phyloP scores from a whole-genome alignment of 2,888 invertebrate species.

The Cheilosia vernalis region DNA sequence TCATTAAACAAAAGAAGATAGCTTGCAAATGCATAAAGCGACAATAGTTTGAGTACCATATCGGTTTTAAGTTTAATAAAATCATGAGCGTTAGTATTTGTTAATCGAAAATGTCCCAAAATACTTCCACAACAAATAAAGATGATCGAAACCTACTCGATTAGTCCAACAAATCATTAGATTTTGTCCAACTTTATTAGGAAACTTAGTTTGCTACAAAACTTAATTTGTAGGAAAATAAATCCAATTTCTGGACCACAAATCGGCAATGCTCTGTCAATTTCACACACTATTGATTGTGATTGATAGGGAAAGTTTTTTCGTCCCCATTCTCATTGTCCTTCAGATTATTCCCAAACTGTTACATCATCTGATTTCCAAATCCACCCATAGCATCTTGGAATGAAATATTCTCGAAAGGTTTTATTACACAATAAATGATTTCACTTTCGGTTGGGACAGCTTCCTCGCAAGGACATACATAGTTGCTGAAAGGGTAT shows the following conservation, averaged over 20 bases:
- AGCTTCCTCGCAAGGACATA: slow-evolving; percentile 28
- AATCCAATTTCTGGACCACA: slow-evolving; percentile 36
- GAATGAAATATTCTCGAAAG: slow-evolving; percentile 27
- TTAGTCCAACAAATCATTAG: neutral
- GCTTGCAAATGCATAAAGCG: no score
- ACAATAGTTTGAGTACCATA: no score
- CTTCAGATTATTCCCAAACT: slow-evolving; percentile 43
- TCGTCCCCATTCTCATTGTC: neutral
- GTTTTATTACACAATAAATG: slow-evolving; percentile 55
- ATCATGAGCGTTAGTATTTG: no score
- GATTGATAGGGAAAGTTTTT: slow-evolving; percentile 54
- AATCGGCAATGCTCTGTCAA: slow-evolving; percentile 52
- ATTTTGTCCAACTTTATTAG: slow-evolving; percentile 27
- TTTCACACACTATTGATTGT: slow-evolving; percentile 58
- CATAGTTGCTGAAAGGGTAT: neutral
- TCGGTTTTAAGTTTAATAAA: no score
- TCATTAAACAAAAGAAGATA: no score
- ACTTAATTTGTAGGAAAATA: neutral
- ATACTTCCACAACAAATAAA: neutral
- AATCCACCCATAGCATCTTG: slow-evolving; percentile 33
- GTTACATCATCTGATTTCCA: slow-evolving; percentile 50
- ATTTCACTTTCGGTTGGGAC: slow-evolving; percentile 48
- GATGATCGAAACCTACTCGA: neutral
- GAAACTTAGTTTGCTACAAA: slow-evolving; percentile 4
- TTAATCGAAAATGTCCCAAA: no score